phyloP scores from a whole-genome alignment of 2,113 vertebrate genomes.

The Gymnogyps californianus region DNA sequence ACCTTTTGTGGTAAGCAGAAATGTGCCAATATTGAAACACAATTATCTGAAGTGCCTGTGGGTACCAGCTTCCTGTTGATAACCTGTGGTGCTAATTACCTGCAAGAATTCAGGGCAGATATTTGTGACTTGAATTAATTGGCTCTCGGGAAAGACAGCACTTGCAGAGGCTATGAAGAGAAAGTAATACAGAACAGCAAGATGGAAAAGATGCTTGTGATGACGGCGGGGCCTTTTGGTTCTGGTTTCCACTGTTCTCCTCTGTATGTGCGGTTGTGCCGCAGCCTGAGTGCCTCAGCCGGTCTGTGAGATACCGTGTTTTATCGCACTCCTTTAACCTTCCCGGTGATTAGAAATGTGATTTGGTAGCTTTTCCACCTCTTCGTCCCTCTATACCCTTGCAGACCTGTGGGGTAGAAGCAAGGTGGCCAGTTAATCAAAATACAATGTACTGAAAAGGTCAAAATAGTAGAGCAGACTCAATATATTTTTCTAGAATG shows the following conservation, averaged over 20 bases:
- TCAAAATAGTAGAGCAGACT: conserved; percentile 18
- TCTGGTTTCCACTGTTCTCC: neutral
- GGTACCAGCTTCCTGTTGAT: conserved; percentile 69
- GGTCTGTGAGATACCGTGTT: neutral
- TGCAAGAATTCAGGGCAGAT: conserved; percentile 69
- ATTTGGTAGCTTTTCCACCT: conserved; percentile 17
- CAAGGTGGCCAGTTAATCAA: conserved; percentile 61
- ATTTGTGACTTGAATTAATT: conserved; percentile 71
- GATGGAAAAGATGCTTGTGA: neutral
- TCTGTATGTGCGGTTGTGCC: fast-evolving
- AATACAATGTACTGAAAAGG: conserved; percentile 61
- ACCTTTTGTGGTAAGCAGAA: conserved; percentile 70
- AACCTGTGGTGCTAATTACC: conserved; percentile 75
- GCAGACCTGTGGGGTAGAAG: conserved; percentile 45
- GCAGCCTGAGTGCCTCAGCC: neutral
- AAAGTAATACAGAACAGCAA: neutral
- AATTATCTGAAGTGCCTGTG: conserved; percentile 72
- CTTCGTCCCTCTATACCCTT: neutral
- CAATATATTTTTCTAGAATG: conserved; percentile 41
- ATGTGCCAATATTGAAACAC: conserved; percentile 67
- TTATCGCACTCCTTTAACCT: neutral
- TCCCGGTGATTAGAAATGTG: neutral
- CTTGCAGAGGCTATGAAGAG: neutral
- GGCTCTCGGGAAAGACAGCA: neutral
- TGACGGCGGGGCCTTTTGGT: neutral